These are phyloP conservation scores for Galaxias olidus DNA, from an alignment of 2,797 vertebrate genomes.

Conservation along the genomic window DNA sequence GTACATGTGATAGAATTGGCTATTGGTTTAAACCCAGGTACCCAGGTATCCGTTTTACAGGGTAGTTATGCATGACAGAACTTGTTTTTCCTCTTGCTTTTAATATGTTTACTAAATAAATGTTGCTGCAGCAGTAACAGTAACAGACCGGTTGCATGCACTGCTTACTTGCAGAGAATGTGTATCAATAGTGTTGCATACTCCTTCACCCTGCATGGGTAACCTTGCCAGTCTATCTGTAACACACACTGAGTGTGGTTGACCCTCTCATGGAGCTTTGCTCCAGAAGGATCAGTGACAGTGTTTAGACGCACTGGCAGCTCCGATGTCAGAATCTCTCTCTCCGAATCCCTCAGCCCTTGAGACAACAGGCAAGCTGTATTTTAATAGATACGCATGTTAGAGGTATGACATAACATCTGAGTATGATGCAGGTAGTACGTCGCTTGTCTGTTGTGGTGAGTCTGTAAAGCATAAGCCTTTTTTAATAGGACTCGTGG, in stretches of 20 bases:
- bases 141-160: neutral
- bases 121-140: neutral
- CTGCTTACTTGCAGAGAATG: constrained; percentile 11
- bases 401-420: constrained; percentile 51
- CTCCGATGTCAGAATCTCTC: constrained; percentile 62
- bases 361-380: constrained; percentile 49
- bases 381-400: constrained; percentile 83
- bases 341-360: constrained; percentile 40
- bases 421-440: constrained; percentile 57
- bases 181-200: constrained; percentile 27
- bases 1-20: too few relatives aligned
- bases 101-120: too few relatives aligned
- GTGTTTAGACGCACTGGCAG: constrained; percentile 41
- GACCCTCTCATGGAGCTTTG: constrained; percentile 64
- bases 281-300: constrained; percentile 69
- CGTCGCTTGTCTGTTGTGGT: constrained; percentile 44
- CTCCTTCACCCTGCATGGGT: constrained; percentile 10
- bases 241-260: constrained; percentile 24
- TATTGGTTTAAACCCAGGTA: too few relatives aligned
- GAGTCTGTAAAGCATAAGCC: constrained; percentile 58
- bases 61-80: too few relatives aligned
- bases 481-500: constrained; percentile 11
- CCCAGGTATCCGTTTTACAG: too few relatives aligned
- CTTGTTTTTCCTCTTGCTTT: too few relatives aligned
- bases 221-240: constrained; percentile 28